Conservation (phyloP, 2,113 vertebrate genomes). For the Rattus norvegicus region GRCr8 NC_086034.1:56275001-56275500, state of each 20-base stretch:
- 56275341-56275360: slow-evolving; percentile 1
- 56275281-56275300: not conserved
- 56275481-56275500: not conserved
- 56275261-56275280: not conserved
- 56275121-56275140: not conserved
- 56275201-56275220: not conserved
- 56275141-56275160: not conserved
- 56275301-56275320: not conserved
- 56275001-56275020: not conserved
- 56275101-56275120: not conserved
- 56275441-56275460: slow-evolving; percentile 6
- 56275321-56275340: not conserved
- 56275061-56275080: not conserved
- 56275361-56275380: slow-evolving; percentile 15
- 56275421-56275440: not conserved
- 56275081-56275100: not conserved
- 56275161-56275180: not conserved
- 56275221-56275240: not conserved
- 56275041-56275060: not conserved
- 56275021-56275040: not conserved
- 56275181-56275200: not conserved
- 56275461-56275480: not conserved
- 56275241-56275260: not conserved
- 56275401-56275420: not conserved
- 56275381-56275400: not conserved